phyloP scores from a whole-genome alignment of 2,797 vertebrate species.

The Mastacembelus armatus region DNA sequence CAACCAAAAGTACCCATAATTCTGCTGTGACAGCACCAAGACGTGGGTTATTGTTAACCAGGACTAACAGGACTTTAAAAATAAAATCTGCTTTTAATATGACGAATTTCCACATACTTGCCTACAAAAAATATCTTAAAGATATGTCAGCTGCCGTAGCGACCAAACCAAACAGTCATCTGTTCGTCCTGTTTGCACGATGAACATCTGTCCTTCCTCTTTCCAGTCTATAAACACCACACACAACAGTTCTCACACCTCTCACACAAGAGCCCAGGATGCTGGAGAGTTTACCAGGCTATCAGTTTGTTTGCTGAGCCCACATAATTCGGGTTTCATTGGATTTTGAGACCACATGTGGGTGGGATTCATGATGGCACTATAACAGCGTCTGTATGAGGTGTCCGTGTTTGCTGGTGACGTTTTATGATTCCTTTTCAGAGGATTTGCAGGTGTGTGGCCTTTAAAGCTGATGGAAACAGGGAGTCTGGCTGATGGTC shows the following conservation, averaged over 20 bases:
- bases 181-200: slow-evolving; percentile 32
- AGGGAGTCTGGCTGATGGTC: slow-evolving; percentile 6
- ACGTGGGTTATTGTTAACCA: slow-evolving; percentile 4
- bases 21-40: slow-evolving; percentile 9
- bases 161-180: slow-evolving; percentile 31
- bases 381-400: neutral
- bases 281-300: slow-evolving; percentile 30
- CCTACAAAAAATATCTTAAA: too few relatives aligned
- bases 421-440: slow-evolving; percentile 30
- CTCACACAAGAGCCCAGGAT: slow-evolving; percentile 5
- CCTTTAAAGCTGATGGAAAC: neutral
- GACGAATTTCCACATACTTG: too few relatives aligned
- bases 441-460: slow-evolving; percentile 36
- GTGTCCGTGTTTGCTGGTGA: slow-evolving; percentile 46
- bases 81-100: too few relatives aligned
- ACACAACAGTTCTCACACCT: slow-evolving; percentile 50
- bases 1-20: slow-evolving; percentile 22
- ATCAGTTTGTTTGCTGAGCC: slow-evolving; percentile 44
- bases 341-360: slow-evolving; percentile 45
- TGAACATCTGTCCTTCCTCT: slow-evolving; percentile 66
- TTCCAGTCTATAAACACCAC: slow-evolving; percentile 51
- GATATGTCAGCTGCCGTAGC: slow-evolving; percentile 13
- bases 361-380: slow-evolving; percentile 17
- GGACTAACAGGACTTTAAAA: neutral
- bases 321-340: slow-evolving; percentile 33